Evolutionary conservation across 2,797 vertebrate genomes (phyloP), one percentile per base, ranked within the genome.

Genomic region (Chaetodon trifasciatus): DNA sequence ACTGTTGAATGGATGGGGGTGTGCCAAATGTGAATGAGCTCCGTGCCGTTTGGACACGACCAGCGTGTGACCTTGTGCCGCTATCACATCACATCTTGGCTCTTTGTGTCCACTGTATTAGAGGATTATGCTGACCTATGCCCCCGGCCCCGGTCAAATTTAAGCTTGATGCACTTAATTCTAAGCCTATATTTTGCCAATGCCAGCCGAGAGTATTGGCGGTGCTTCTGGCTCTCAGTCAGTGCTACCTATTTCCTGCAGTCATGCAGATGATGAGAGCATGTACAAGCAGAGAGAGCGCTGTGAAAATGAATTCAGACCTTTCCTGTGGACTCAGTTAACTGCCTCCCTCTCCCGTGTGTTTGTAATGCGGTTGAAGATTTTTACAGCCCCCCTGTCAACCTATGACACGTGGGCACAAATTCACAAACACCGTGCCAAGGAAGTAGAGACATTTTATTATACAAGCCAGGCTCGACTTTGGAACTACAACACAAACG

Each of bases 31-130:
- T 81, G 85, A 86, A 32, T 46, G 46, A 78, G 56, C 13, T 8
- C 49, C 19, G 5, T 52, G 63, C 61, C 84, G 86, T 78, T 86
- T 39, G 76, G 63, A 74, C 76, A 68, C n/a, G 57, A 70, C 42
- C 70, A 60, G 65, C 47, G 8, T 82, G 84, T 83, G 84, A 90
- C 90, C 89, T 85, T 89, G 70, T 86, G 74, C 74, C 9, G 57
- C 86, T 88, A 91, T 94, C 92, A 80, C 86, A 81, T 90, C 78
- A 73, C 86, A 91, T 90, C 79, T 92, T 91, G 88, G 89, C 89
- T 81, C 81, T 81, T 86, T 82, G 74, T 86, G 83, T 68, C 64
- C 19, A 35, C 83, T 73, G 88, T 86, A 88, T 93, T 88, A 92
- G 76, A 83, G 86, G 89, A 93, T 94, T 93, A 89, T 79, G 23